Evolutionary conservation across 2,888 invertebrate species (phyloP).

Genomic region (Callinectes sapidus): DNA sequence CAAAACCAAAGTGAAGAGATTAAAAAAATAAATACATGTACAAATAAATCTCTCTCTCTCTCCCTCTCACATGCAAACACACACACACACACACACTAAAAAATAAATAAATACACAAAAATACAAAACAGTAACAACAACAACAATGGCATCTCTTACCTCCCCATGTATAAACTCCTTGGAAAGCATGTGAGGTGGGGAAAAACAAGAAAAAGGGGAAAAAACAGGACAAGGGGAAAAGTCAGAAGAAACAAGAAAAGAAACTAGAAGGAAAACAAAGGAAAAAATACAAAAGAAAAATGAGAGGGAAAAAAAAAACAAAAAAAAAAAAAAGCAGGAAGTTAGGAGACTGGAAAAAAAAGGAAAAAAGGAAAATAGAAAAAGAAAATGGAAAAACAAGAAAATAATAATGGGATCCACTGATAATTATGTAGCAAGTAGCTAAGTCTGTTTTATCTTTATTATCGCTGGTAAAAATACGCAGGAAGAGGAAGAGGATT

Average conservation of each 20-base stretch:
- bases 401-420: too few relatives aligned
- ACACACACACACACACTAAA: not conserved
- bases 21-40: too few relatives aligned
- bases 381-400: too few relatives aligned
- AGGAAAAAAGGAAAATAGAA: not conserved
- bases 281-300: not conserved
- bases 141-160: not conserved
- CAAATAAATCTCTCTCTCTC: not conserved
- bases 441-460: too few relatives aligned
- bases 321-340: too few relatives aligned
- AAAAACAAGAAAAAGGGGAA: not conserved
- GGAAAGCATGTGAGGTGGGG: not conserved
- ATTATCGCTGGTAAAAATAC: too few relatives aligned
- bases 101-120: not conserved
- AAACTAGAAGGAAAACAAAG: too few relatives aligned
- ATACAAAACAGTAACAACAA: not conserved
- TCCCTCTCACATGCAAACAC: not conserved
- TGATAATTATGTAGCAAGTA: too few relatives aligned
- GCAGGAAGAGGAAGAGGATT: too few relatives aligned
- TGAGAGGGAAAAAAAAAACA: not conserved
- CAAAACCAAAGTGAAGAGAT: too few relatives aligned
- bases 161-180: not conserved
- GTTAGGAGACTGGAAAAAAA: too few relatives aligned
- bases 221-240: not conserved
- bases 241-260: not conserved